These are phyloP conservation scores for Nemotelus nigrinus DNA, from an alignment of 2,888 invertebrate genomes.

Conservation along the genomic window DNA sequence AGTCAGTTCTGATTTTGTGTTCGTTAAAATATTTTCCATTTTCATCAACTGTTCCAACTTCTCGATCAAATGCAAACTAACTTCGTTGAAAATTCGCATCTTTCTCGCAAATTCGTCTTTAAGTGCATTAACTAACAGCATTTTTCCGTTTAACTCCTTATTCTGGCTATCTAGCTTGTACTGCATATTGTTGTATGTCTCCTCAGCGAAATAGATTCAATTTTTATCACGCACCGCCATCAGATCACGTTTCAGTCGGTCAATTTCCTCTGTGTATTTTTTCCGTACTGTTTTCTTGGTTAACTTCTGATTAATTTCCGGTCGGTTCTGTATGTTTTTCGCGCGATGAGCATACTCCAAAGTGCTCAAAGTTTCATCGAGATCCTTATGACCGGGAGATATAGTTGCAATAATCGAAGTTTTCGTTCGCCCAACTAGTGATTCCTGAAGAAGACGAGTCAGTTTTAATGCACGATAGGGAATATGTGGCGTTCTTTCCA, in stretches of 20 bases:
- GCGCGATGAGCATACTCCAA: conserved; percentile 95
- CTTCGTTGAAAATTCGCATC: conserved; percentile 68
- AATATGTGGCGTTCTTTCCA: conserved; percentile 90
- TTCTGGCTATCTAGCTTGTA: conserved; percentile 72
- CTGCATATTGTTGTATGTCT: conserved; percentile 80
- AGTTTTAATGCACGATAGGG: conserved; percentile 98
- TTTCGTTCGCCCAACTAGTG: conserved; percentile 94
- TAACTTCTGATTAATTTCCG: conserved; percentile 91
- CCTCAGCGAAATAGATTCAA: conserved; percentile 86
- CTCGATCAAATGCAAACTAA: conserved; percentile 64
- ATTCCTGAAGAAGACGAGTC: conserved; percentile 94
- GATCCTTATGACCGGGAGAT: conserved; percentile 85
- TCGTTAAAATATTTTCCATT: conserved; percentile 66
- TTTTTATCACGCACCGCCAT: conserved; percentile 86
- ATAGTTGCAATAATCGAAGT: conserved; percentile 97
- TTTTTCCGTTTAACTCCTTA: conserved; percentile 76
- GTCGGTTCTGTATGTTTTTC: conserved; percentile 89
- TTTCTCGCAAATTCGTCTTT: conserved; percentile 74
- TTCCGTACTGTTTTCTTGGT: conserved; percentile 84
- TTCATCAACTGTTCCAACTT: conserved; percentile 66
- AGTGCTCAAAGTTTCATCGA: conserved; percentile 94
- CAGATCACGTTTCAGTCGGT: conserved; percentile 85
- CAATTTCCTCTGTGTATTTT: conserved; percentile 90
- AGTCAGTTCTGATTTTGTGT: conserved; percentile 53
- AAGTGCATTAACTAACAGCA: conserved; percentile 73